Percentiles rank a stretch among this genome's conserved stretches.
Evolutionary conservation across 2,797 vertebrate species (phyloP).

Genomic region (Pseudochaenichthys georgianus): DNA sequence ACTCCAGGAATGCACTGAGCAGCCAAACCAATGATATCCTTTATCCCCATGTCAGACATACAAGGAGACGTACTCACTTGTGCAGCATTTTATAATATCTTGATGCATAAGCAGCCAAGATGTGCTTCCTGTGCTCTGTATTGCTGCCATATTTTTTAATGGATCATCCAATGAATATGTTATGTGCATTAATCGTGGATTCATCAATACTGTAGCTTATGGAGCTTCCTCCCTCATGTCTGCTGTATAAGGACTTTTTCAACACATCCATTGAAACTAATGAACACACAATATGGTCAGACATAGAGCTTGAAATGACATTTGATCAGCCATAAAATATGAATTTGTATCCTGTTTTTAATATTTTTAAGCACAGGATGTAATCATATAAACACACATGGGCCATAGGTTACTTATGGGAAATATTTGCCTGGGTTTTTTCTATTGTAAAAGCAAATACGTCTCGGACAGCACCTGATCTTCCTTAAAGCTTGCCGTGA

Average conservation of each 20-base stretch:
- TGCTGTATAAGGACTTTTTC: conserved; percentile 13
- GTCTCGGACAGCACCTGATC: neutral
- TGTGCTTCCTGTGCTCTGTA: conserved; percentile 36
- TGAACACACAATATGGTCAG: neutral
- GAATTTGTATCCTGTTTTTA: neutral
- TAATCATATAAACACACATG: neutral
- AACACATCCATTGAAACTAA: neutral
- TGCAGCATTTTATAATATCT: conserved; percentile 41
- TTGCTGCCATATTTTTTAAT: conserved; percentile 53
- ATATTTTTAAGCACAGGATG: conserved; percentile 15
- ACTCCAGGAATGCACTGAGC: conserved; percentile 44
- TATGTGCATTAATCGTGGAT: conserved; percentile 58
- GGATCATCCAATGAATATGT: conserved; percentile 69
- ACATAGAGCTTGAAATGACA: conserved; percentile 3
- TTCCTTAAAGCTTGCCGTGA: neutral
- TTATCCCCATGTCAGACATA: conserved; percentile 21
- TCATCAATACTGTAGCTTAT: conserved; percentile 57
- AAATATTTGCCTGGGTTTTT: neutral
- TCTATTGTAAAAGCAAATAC: conserved; percentile 22
- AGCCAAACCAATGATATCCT: conserved; percentile 1
- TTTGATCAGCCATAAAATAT: neutral
- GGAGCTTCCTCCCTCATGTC: conserved; percentile 26
- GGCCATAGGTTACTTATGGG: conserved; percentile 12
- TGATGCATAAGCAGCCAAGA: neutral
- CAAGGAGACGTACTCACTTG: conserved; percentile 35